Evolutionary conservation across 2,888 invertebrate species (phyloP), one percentile per base, ranked within the genome.

Genomic region (Lampropteryx suffumata): DNA sequence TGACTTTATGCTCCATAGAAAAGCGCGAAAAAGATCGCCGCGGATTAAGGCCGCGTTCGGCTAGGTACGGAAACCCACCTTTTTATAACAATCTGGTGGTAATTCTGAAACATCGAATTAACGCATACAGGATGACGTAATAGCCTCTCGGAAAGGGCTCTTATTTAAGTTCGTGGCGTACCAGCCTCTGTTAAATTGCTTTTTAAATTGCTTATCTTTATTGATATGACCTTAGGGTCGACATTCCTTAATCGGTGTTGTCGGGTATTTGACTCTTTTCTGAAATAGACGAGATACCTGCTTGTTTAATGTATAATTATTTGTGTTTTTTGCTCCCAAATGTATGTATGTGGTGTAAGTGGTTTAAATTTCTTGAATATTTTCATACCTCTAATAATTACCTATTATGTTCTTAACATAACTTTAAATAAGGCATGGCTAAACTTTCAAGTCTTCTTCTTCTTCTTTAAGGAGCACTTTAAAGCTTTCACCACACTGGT

Each of bases 51-150:
- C n/a, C n/a, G n/a, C n/a, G n/a, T n/a, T n/a, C n/a, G n/a, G n/a
- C n/a, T 24, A 24, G 24, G 32, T 10, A 21, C 3, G n/a, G 24
- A 32, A 32, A 33, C 12, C 13, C n/a, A 6, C 26, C 10, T n/a
- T 10, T 27, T 26, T 14, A 8, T n/a, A 13, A 27, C 10, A 42
- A 42, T 27, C 42, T 42, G 24, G 33, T 10, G n/a, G n/a, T n/a
- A 32, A 33, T 26, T 10, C 24, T 42, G 13, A 71, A 65, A 69
- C 65, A 74, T 76, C 67, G 71, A 75, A 76, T 82, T 75, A 73
- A 75, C 70, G 67, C 69, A 65, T 77, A 70, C 67, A 67, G 54
- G 47, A 33, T 46, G 36, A 46, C 21, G 46, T 50, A 34, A 46
- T 46, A 50, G 33, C 47, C 41, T 34, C 24, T 14, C 34, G 30